Conservation (phyloP, 1,140 invertebrate genomes). For the Platyscapa corneri region DNA sequence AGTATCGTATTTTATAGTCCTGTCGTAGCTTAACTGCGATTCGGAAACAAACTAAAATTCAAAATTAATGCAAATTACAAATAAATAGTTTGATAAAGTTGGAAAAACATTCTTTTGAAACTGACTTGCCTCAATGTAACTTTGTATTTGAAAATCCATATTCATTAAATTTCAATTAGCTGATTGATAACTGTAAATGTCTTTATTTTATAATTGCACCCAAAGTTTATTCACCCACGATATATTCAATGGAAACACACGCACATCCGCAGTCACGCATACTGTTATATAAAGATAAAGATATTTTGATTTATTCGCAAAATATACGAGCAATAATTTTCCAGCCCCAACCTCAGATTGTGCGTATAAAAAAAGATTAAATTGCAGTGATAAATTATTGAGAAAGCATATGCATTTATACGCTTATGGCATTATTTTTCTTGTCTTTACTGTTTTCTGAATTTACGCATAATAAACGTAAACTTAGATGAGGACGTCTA, state of each 20-base stretch:
- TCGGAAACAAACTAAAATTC: too few species aligned
- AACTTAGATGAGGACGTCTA: background rate
- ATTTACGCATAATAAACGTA: background rate
- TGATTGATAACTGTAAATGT: too few species aligned
- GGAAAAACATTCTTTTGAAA: too few species aligned
- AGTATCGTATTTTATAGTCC: too few species aligned
- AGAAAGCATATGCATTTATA: background rate
- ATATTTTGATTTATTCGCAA: background rate
- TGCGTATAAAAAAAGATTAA: background rate
- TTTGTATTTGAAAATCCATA: too few species aligned
- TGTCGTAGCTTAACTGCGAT: too few species aligned
- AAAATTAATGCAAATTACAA: too few species aligned
- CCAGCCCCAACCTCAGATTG: background rate
- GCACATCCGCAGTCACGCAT: background rate
- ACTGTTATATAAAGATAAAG: background rate
- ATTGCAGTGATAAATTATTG: background rate
- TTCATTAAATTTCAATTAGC: too few species aligned
- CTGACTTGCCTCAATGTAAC: too few species aligned
- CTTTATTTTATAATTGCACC: too few species aligned
- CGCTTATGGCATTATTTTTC: background rate
- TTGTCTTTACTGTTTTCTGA: background rate
- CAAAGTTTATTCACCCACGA: background rate
- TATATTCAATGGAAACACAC: background rate
- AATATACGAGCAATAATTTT: background rate
- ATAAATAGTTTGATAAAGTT: too few species aligned